These are phyloP conservation scores for Hirtodrosophila alboralis DNA, from an alignment of 2,888 invertebrate species.

Conservation along the genomic window DNA sequence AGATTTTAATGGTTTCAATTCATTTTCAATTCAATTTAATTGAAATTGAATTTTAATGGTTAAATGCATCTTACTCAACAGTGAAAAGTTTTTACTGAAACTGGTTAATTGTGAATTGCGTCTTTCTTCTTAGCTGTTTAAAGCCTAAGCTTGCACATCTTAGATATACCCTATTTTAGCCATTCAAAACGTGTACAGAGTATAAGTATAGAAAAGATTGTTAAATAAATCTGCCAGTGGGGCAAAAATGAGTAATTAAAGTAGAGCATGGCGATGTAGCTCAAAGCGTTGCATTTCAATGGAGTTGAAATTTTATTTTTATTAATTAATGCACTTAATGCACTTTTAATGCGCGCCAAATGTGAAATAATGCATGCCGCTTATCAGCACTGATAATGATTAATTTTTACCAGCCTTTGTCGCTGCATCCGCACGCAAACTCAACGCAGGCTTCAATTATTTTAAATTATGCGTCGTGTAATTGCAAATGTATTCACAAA, in stretches of 20 bases:
- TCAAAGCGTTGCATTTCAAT: conserved; percentile 9
- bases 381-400: conserved; percentile 74
- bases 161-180: too few relatives aligned
- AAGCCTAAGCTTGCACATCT: too few relatives aligned
- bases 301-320: conserved; percentile 33
- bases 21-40: too few relatives aligned
- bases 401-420: conserved; percentile 62
- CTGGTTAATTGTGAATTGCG: too few relatives aligned
- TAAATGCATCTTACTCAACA: too few relatives aligned
- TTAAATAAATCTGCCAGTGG: conserved; percentile 1
- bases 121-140: too few relatives aligned
- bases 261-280: not conserved
- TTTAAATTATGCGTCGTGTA: conserved; percentile 59
- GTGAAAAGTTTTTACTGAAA: too few relatives aligned
- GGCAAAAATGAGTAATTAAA: conserved; percentile 16
- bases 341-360: conserved; percentile 71
- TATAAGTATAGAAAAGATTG: conserved; percentile 1
- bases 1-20: too few relatives aligned
- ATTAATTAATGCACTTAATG: conserved; percentile 74
- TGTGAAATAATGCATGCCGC: conserved; percentile 72
- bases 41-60: too few relatives aligned
- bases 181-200: too few relatives aligned
- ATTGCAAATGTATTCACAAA: conserved; percentile 47
- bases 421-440: conserved; percentile 31
- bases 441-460: conserved; percentile 57